Percentiles rank a stretch among this genome's conserved stretches.
Conservation (phyloP, 1,140 invertebrate species). For the Drosophila ohnishii region DNA sequence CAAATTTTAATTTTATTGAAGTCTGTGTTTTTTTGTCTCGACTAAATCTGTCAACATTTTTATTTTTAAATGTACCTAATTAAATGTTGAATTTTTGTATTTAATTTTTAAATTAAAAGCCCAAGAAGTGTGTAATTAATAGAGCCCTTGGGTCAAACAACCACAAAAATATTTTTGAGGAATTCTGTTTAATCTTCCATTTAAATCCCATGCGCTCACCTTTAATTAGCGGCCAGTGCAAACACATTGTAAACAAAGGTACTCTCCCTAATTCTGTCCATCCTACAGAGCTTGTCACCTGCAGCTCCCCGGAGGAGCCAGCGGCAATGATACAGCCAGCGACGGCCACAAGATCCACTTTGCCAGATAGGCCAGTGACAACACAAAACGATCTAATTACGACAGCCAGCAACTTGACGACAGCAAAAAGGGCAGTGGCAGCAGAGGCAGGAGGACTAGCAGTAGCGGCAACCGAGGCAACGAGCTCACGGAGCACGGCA, state of each 20-base stretch:
- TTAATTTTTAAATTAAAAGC: too few species aligned
- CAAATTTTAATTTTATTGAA: too few species aligned
- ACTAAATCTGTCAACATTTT: too few species aligned
- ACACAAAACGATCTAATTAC: conserved; percentile 81
- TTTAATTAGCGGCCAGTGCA: conserved; percentile 24
- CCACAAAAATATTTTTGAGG: neutral
- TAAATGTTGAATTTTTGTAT: too few species aligned
- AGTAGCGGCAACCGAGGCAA: conserved; percentile 19
- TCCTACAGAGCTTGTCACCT: conserved; percentile 67
- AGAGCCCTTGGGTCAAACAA: neutral
- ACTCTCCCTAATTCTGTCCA: conserved; percentile 27
- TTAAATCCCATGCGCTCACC: neutral
- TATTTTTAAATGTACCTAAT: too few species aligned
- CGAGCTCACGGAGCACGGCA: conserved; percentile 26
- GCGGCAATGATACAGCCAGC: conserved; percentile 32
- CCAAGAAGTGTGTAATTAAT: neutral
- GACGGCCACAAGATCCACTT: conserved; percentile 69
- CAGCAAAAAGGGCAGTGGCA: conserved; percentile 56
- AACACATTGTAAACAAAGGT: conserved; percentile 22
- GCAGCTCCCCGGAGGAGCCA: conserved; percentile 34
- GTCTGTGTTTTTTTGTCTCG: too few species aligned
- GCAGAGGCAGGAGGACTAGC: conserved; percentile 11
- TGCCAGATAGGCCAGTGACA: conserved; percentile 75
- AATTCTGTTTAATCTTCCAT: neutral
- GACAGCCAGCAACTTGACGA: conserved; percentile 71